These are phyloP conservation scores for Cotesia chilonis DNA, from an alignment of 1,140 invertebrate genomes.

Conservation along the genomic window DNA sequence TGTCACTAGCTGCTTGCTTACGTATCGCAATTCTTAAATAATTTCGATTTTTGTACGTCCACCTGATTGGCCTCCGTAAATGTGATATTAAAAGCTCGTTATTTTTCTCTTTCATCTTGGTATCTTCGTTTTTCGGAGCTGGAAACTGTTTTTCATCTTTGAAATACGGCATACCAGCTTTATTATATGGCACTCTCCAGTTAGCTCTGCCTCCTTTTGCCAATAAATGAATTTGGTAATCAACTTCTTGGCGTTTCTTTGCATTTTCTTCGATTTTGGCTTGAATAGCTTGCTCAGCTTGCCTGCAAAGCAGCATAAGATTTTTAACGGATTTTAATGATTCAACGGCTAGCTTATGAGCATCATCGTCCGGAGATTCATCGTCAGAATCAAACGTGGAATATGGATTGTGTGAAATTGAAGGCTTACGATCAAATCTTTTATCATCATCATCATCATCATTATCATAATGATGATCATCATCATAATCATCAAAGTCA, in stretches of 20 bases:
- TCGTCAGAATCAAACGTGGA: too few relatives aligned
- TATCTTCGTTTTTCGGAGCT: slow-evolving; percentile 58
- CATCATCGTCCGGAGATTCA: too few relatives aligned
- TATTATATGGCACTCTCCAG: slow-evolving; percentile 12
- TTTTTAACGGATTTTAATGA: not conserved
- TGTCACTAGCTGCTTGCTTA: slow-evolving; percentile 40
- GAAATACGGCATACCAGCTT: slow-evolving; percentile 63
- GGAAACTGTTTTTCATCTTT: slow-evolving; percentile 57
- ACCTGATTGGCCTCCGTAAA: slow-evolving; percentile 48
- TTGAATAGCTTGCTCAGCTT: not conserved
- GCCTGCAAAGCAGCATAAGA: not conserved
- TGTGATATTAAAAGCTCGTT: slow-evolving; percentile 54
- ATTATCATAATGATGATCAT: too few relatives aligned
- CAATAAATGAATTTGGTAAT: slow-evolving; percentile 33
- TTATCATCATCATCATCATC: too few relatives aligned
- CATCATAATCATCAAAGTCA: not conserved
- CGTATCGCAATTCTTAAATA: slow-evolving; percentile 49
- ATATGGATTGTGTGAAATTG: too few relatives aligned
- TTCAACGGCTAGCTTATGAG: not conserved
- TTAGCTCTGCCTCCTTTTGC: slow-evolving; percentile 29
- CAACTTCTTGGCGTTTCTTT: slow-evolving; percentile 38
- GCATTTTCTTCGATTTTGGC: not conserved
- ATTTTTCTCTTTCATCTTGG: slow-evolving; percentile 52
- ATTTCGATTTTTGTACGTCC: slow-evolving; percentile 54
- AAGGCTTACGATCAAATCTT: too few relatives aligned